Evolutionary conservation across 2,113 vertebrate species (phyloP), one percentile per base, ranked within the genome.

Genomic region (Catagonus wagneri): DNA sequence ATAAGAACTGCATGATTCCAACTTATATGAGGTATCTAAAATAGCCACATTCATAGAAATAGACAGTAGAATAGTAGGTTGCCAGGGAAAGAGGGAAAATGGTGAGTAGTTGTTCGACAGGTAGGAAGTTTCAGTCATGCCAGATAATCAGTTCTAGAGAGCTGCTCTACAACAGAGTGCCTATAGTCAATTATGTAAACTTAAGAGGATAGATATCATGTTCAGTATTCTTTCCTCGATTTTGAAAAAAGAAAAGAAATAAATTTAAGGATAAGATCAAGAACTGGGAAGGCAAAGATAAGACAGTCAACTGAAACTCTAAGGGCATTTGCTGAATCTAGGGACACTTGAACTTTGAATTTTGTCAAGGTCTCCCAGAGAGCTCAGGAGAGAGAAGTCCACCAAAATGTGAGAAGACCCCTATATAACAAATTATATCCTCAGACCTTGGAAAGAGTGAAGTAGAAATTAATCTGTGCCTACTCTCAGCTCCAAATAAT

Each of bases 251-350:
- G 14, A 69, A 52, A 56, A 58, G 14, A 75, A 78, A 58, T 1
- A 85, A 79, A 69, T 60, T 60, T 80, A 89, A 81, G 39, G 52
- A 69, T 85, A 86, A 93, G 34, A 69, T 69, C 58, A 61, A 79
- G 36, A 86, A 93, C 3, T 87, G 2, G 71, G 29, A 84, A 65
- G 27, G 60, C 25, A 79, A 79, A 75, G 17, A 32, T 83, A 58
- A 72, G 60, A 20, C 72, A 92, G 22, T 58, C 7, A 75, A 9
- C 4, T 93, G 56, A 81, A 11, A 5, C 56, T 81, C 68, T 27
- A 23, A 89, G 14, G 29, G 44, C 44, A 72, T 76, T 83, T 39
- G 20, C 29, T 83, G 36, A 56, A 84, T 75, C 29, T 39, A 39
- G 23, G 3, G 0, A 0, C 17, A 16, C 32, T 19, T 61, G 63